phyloP scores from a whole-genome alignment of 2,797 vertebrate species.

The Coracias cyanogaster region DNA sequence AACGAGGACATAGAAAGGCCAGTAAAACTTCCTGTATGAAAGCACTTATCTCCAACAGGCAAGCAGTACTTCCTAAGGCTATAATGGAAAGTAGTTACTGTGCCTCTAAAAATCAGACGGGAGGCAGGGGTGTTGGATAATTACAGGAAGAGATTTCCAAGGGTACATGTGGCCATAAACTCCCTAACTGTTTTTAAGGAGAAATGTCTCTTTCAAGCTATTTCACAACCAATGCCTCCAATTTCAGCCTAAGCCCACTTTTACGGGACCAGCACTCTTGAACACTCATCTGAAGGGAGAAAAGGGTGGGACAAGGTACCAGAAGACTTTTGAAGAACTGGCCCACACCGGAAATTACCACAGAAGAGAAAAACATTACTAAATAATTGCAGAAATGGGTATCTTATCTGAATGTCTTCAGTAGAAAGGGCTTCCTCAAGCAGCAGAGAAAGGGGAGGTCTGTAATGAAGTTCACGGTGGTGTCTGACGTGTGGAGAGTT shows the following conservation, averaged over 20 bases:
- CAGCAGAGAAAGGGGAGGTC: not conserved
- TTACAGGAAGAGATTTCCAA: not conserved
- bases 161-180: not conserved
- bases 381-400: not conserved
- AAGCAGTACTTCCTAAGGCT: not conserved
- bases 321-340: not conserved
- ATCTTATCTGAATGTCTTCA: not conserved
- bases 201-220: not conserved
- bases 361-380: not conserved
- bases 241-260: not conserved
- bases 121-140: not conserved
- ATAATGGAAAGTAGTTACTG: not conserved
- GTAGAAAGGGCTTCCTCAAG: not conserved
- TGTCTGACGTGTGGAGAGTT: accelerated
- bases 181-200: not conserved
- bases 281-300: not conserved
- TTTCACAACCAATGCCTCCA: not conserved
- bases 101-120: not conserved
- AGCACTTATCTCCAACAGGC: not conserved
- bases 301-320: not conserved
- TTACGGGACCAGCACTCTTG: not conserved
- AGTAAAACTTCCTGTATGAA: not conserved
- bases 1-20: not conserved
- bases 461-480: not conserved
- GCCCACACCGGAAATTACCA: constrained; percentile 5